These are phyloP conservation scores for Diploscapter pachys DNA, from an alignment of 1,140 invertebrate species.

Conservation along the genomic window DNA sequence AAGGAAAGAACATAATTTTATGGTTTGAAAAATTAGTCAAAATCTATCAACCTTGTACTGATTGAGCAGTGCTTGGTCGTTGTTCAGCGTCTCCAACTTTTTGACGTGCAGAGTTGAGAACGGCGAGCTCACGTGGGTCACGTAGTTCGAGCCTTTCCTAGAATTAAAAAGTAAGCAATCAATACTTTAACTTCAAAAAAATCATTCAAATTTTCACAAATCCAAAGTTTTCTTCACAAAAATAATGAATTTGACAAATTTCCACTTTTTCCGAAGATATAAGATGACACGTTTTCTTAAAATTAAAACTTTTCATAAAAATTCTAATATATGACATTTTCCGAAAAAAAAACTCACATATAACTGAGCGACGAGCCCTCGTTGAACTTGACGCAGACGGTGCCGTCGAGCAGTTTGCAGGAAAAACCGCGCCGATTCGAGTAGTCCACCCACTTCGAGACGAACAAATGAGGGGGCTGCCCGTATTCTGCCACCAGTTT, in stretches of 20 bases:
- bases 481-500: neutral
- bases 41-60: neutral
- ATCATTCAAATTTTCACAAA: neutral
- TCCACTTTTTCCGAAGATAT: neutral
- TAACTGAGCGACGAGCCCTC: conserved; percentile 29
- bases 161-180: neutral
- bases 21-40: conserved; percentile 2
- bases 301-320: neutral
- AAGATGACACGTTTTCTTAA: neutral
- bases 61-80: neutral
- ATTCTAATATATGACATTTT: too few relatives aligned
- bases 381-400: conserved; percentile 52
- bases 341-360: neutral
- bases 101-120: neutral
- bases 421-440: conserved; percentile 52
- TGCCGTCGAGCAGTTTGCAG: conserved; percentile 52
- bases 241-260: neutral
- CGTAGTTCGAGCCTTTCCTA: too few relatives aligned
- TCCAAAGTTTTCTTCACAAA: neutral
- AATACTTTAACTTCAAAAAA: neutral
- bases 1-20: neutral
- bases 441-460: conserved; percentile 55
- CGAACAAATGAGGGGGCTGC: conserved; percentile 24
- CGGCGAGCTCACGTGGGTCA: too few relatives aligned
- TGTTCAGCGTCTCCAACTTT: neutral